These are phyloP conservation scores for Dromius quadrimaculatus DNA, from an alignment of 2,888 invertebrate species.

Conservation along the genomic window DNA sequence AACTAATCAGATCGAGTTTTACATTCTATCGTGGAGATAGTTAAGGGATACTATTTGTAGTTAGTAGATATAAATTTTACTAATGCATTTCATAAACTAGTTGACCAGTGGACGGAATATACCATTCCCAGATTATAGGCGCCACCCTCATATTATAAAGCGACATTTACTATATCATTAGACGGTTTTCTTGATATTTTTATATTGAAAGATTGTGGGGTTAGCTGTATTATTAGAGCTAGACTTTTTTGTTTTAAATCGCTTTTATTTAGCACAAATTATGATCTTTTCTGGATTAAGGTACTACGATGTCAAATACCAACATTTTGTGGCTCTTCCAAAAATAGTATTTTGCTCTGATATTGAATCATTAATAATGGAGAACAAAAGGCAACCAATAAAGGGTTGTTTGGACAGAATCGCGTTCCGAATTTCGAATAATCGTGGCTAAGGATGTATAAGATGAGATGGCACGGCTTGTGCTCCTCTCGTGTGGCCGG, in stretches of 20 bases:
- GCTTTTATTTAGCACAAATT: slow-evolving; percentile 20
- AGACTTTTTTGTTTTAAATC: slow-evolving; percentile 7
- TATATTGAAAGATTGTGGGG: slow-evolving; percentile 22
- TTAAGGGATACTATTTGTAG: neutral
- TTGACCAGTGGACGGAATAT: neutral
- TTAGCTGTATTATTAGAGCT: neutral
- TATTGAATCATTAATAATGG: neutral
- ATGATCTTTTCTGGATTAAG: no score
- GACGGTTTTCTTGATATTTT: slow-evolving; percentile 15
- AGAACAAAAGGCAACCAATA: slow-evolving; percentile 16
- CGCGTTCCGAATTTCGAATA: slow-evolving; percentile 14
- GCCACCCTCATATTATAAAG: slow-evolving; percentile 12
- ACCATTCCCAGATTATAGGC: neutral
- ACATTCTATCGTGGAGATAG: neutral
- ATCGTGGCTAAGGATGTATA: neutral
- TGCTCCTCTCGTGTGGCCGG: neutral
- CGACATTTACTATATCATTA: slow-evolving; percentile 15
- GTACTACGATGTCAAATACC: no score
- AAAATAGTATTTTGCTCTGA: no score
- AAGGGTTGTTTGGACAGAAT: slow-evolving; percentile 6
- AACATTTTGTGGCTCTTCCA: no score
- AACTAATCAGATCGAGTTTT: neutral
- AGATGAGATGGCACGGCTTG: neutral
- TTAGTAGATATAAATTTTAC: neutral
- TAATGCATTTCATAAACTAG: neutral